A percentile compares a stretch with the other conserved stretches of the same genome.
Conservation (phyloP, 2,113 vertebrate genomes). For the Petromus typicus region DNA sequence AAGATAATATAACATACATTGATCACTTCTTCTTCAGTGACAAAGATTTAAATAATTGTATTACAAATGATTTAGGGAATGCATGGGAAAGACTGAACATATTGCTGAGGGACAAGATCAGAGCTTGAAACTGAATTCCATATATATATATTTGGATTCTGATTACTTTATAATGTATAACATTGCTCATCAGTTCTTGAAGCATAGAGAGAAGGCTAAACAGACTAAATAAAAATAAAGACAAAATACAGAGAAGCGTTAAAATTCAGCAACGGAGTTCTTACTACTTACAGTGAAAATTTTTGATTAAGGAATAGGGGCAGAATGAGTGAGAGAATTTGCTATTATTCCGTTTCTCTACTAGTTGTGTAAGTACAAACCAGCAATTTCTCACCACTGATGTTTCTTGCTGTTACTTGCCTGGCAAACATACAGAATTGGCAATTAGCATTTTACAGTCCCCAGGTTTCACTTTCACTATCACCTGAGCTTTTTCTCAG, state of each 20-base stretch:
- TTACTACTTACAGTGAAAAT: conserved; percentile 1
- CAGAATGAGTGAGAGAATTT: conserved; percentile 17
- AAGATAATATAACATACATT: not conserved
- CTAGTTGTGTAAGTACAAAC: conserved; percentile 27
- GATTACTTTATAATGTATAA: not conserved
- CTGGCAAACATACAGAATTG: conserved; percentile 76
- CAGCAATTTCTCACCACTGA: conserved; percentile 51
- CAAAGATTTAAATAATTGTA: not conserved
- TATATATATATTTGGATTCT: not conserved
- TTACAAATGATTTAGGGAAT: no score
- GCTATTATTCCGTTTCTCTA: not conserved
- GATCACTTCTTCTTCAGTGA: not conserved
- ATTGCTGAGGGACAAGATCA: not conserved
- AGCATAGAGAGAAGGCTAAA: not conserved
- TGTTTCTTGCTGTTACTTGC: conserved; percentile 57
- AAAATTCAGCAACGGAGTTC: not conserved
- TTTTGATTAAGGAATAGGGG: not conserved
- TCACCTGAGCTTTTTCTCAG: conserved; percentile 76
- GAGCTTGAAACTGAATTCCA: not conserved
- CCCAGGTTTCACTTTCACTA: conserved; percentile 70
- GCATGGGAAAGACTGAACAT: not conserved
- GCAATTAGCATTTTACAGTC: conserved; percentile 80
- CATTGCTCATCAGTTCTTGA: not conserved
- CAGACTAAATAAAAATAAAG: not conserved
- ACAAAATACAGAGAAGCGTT: not conserved